Base-by-base conservation (phyloP, 2,797 vertebrate species). In the Sarcoramphus papa region DNA sequence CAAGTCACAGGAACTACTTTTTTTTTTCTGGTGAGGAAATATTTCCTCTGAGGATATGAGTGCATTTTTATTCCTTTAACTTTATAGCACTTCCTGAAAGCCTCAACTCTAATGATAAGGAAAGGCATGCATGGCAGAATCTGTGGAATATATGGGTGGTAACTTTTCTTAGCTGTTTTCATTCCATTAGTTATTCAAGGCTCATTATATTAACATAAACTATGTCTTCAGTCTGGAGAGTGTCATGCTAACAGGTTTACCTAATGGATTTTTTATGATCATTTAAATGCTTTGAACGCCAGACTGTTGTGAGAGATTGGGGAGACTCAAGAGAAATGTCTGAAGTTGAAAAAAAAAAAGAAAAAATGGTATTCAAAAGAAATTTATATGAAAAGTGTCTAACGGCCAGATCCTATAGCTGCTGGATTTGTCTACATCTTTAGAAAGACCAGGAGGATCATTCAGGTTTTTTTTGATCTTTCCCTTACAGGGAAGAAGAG, bases 151-250 rank as follows among this genome's bases (percentile, higher is more conserved):
- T 30, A 67, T 56, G 23, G 31, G 13, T 59, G 35, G 10, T 60
- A 95, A 74, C 7, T 93, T 94, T 89, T 89, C 51, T 89, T 59
- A 85, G 33, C 35, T 67, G 7, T 90, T 91, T 91, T 95, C 63
- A 33, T 93, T 79, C 43, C 67, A 80, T 90, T 91, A 93, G 81
- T 92, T 93, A 73, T 80, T 92, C 75, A 85, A 76, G 56, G 45
- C 41, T 94, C 60, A 64, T 84, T 94, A 79, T 64, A 47, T 40
- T 70, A 90, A 74, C 41, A 80, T 85, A 75, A 89, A 88, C 68
- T 77, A 2, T 72, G 14, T 63, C 22, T 74, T 92, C 64, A 80
- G 3, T 77, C 60, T 88, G 48, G 41, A 83, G 12, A 67, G 18
- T 60, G 45, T 78, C 56, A 85, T 47, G 60, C 53, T 90, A 72